Evolutionary conservation across 2,113 vertebrate species (phyloP), one percentile per base, ranked within the genome.

Genomic region (Sinocyclocheilus grahami): DNA sequence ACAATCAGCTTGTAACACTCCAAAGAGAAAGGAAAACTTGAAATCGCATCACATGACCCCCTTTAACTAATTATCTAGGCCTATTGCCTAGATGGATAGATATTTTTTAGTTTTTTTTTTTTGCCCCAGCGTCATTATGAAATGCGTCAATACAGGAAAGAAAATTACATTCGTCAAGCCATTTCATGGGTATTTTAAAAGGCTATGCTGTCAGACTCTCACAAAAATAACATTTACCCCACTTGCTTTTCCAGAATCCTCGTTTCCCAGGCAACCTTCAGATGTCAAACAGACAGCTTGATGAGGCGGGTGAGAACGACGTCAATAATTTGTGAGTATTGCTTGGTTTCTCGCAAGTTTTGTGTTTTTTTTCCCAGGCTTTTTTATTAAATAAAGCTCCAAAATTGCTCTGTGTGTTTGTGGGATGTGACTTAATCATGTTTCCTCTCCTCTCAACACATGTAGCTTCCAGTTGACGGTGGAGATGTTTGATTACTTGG

Each of bases 401-500:
- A 33, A 5, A 55, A 30, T 55, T 78, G 76, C 48, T 78, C 9
- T 78, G 16, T 33, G 16, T 37, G 76, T 22, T 30, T 58, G 16
- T 78, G 76, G 46, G 9, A 78, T 55, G 77, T 60, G 48, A 9
- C 27, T 51, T 67, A 18, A 60, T 75, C 33, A 27, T 33, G 30
- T 71, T 42, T 48, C 48, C 48, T 81, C 78, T 51, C 12, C 13
- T 79, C 14, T 72, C 62, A 62, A 74, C 16, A 74, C 48, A 22
- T 60, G 33, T 87, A 99, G 98, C 93, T 99, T 99, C 92, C 98
- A 99, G 96, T 89, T 99, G 91, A 99, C 98, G 0, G 98, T 99
- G 87, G 98, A 99, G 94, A 99, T 99, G 97, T 99, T 99, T 89
- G 98, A 99, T 94, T 99, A 99, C 90, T 92, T 99, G 95, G 98